phyloP scores from a whole-genome alignment of 1,140 invertebrate genomes.

The Heliconius nattereri region DNA sequence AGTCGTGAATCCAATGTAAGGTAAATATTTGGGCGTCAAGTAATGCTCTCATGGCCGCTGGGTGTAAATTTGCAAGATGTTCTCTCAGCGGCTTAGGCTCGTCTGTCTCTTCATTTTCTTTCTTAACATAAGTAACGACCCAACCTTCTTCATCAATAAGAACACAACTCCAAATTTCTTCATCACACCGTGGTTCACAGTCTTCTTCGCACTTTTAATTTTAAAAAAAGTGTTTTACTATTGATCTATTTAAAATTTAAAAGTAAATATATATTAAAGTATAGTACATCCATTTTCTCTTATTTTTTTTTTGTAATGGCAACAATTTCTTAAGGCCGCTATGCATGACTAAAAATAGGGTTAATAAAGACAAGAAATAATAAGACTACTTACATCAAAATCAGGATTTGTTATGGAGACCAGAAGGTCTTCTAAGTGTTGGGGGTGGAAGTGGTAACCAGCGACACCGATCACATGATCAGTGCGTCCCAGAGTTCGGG shows the following conservation, averaged over 20 bases:
- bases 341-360: no score
- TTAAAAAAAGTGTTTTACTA: not conserved
- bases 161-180: slow-evolving; percentile 57
- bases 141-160: slow-evolving; percentile 68
- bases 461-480: slow-evolving; percentile 61
- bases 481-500: slow-evolving; percentile 50
- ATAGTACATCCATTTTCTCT: no score
- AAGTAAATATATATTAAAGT: not conserved
- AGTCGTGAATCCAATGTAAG: slow-evolving; percentile 70
- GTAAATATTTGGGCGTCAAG: slow-evolving; percentile 60
- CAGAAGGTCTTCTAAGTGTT: slow-evolving; percentile 61
- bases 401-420: slow-evolving; percentile 55
- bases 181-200: slow-evolving; percentile 58
- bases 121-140: slow-evolving; percentile 51
- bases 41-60: slow-evolving; percentile 59
- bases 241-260: not conserved
- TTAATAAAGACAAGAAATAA: no score
- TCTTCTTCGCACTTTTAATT: slow-evolving; percentile 37
- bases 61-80: slow-evolving; percentile 59
- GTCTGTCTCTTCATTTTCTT: slow-evolving; percentile 26
- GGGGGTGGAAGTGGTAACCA: slow-evolving; percentile 67
- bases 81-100: slow-evolving; percentile 41
- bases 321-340: no score
- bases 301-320: no score
- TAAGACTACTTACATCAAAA: not conserved